Evolutionary conservation across 2,113 vertebrate species (phyloP), one percentile per base, ranked within the genome.

Genomic region (Engystomops pustulosus): DNA sequence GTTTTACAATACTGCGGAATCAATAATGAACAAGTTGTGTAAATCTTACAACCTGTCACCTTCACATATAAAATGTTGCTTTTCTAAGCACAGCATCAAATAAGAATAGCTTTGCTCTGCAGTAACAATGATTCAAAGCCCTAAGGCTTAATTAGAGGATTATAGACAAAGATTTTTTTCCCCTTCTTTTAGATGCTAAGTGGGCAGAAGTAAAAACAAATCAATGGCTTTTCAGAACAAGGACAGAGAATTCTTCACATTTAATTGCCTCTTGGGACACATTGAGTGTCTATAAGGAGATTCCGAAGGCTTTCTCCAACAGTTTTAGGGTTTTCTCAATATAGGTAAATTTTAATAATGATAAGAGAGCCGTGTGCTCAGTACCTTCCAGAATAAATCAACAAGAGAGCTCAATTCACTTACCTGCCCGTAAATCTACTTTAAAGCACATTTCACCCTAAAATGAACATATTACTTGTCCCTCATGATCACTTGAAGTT

Each of bases 61-160:
- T 41, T 32, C 20, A 55, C 74, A n/a, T 41, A 27, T 58, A 68
- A 84, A 84, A 68, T 78, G 82, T 69, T 69, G 74, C 60, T 78
- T 84, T 84, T 78, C 60, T 84, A 55, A 84, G 74, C 72, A 69
- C 34, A 10, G 62, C 82, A 78, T 78, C 74, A 84, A 49, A 68
- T 84, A 51, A 78, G 74, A 78, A 77, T 69, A 78, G 74, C 74
- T 84, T 78, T 47, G 76, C 82, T 78, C 81, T 84, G 81, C 82
- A 84, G 74, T 69, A 78, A 78, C 82, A 78, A 78, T 84, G 72
- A 84, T 84, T 84, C 82, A 84, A 84, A 68, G 74, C 82, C 82
- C 82, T 68, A 69, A 69, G 74, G 74, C 45, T 84, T 84, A 84
- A 84, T 84, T 84, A 84, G 82, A 78, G 82, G 74, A 84, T 84